Conservation (phyloP, 2,888 invertebrate species). For the Heliconius ethilla region DNA sequence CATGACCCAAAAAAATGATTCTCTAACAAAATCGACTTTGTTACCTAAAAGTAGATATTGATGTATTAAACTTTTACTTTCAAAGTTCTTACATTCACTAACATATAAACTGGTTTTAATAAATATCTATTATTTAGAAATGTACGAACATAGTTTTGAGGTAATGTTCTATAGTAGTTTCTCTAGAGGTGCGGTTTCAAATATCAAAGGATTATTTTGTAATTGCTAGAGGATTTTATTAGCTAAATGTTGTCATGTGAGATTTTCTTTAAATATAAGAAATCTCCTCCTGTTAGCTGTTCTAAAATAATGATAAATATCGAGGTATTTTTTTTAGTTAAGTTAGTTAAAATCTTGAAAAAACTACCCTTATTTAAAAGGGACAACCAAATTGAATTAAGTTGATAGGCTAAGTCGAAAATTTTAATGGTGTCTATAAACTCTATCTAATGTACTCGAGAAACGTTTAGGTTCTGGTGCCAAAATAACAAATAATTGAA, state of each 20-base stretch:
- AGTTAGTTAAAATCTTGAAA: not conserved
- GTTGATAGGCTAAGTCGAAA: not conserved
- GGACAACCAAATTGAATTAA: not conserved
- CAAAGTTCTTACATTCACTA: constrained; percentile 17
- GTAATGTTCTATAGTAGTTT: not conserved
- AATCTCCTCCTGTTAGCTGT: not conserved
- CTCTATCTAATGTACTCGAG: not conserved
- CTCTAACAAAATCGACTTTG: not conserved
- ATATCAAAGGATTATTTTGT: not conserved
- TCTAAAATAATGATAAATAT: not conserved
- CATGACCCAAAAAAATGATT: not conserved
- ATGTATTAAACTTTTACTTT: constrained; percentile 22
- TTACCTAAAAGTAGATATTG: not conserved
- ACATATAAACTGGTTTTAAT: constrained; percentile 3
- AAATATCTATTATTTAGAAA: constrained; percentile 16
- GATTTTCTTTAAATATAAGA: not conserved
- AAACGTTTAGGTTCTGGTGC: not conserved
- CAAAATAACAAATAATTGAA: not conserved
- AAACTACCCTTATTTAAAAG: not conserved
- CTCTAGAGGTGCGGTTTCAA: not conserved
- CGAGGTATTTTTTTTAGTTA: not conserved
- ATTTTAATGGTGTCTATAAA: not conserved
- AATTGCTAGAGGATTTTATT: not conserved
- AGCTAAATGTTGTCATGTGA: not conserved
- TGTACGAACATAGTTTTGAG: not conserved